Evolutionary conservation across 2,888 invertebrate species (phyloP).

Genomic region (Oasisia sp.): DNA sequence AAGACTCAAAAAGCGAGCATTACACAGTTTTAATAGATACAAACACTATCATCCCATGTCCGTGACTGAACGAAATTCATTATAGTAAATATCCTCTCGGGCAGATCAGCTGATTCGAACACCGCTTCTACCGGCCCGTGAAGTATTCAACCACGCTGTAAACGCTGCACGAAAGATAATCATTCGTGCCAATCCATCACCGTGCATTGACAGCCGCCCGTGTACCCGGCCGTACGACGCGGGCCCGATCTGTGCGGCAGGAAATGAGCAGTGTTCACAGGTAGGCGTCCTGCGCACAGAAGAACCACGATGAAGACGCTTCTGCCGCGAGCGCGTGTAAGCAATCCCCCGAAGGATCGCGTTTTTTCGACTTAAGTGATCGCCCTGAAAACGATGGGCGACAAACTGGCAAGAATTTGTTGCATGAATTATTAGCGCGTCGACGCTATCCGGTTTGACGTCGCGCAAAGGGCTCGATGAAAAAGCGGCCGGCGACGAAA

Average conservation of each 20-base stretch:
- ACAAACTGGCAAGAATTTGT: slow-evolving; percentile 1
- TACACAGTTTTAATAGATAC: too few species aligned
- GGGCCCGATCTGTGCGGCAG: not conserved
- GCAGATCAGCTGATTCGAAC: not conserved
- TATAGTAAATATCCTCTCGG: not conserved
- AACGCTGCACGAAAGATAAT: not conserved
- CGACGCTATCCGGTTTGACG: not conserved
- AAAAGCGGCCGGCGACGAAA: not conserved
- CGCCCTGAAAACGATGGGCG: not conserved
- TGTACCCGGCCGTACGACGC: not conserved
- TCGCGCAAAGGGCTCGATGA: not conserved
- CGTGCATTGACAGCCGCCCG: not conserved
- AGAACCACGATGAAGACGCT: not conserved
- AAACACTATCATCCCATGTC: not conserved
- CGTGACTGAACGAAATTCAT: not conserved
- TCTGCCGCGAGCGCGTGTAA: not conserved
- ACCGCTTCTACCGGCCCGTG: not conserved
- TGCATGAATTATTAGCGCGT: not conserved
- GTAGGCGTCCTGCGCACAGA: too few species aligned
- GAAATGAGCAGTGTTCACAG: too few species aligned
- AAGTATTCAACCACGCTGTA: not conserved
- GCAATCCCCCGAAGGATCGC: not conserved
- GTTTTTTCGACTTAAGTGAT: not conserved
- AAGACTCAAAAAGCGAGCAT: too few species aligned
- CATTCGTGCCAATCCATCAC: not conserved